phyloP scores from a whole-genome alignment of 2,113 vertebrate genomes.

The Passer domesticus region DNA sequence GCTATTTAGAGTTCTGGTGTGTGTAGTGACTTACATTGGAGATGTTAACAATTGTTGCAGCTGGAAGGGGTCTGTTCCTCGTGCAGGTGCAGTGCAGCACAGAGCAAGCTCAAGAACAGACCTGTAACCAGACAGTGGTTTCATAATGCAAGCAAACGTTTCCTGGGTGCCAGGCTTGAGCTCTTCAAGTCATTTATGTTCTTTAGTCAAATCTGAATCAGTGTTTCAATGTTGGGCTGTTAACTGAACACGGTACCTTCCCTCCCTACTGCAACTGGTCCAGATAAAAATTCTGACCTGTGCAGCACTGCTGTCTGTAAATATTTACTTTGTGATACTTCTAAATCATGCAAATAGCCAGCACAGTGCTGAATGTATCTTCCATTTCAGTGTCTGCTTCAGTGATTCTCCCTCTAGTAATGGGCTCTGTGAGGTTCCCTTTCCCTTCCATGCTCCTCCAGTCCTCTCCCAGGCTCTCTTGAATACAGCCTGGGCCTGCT shows the following conservation, averaged over 20 bases:
- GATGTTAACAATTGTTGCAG: not conserved
- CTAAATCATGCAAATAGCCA: constrained; percentile 38
- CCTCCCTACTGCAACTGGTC: not conserved
- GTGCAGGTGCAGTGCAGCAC: constrained; percentile 4
- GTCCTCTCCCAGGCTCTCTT: not conserved
- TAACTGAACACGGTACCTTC: not conserved
- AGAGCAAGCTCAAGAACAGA: not conserved
- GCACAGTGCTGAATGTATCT: not conserved
- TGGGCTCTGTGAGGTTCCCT: not conserved
- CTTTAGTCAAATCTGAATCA: constrained; percentile 9
- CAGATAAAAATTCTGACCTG: not conserved
- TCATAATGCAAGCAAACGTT: constrained; percentile 41
- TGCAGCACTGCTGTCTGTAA: not conserved
- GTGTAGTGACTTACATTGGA: not conserved
- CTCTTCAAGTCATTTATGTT: constrained; percentile 28
- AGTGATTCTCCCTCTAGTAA: not conserved
- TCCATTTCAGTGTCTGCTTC: not conserved
- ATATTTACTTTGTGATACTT: constrained; percentile 34
- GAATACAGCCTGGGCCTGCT: not conserved
- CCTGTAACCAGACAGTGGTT: constrained; percentile 43
- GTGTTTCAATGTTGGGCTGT: not conserved
- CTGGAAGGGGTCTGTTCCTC: not conserved
- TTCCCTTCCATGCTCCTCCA: not conserved
- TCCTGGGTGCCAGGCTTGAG: constrained; percentile 46
- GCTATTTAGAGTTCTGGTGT: not conserved